phyloP scores from a whole-genome alignment of 2,888 invertebrate species.

The Andrena camellia region DNA sequence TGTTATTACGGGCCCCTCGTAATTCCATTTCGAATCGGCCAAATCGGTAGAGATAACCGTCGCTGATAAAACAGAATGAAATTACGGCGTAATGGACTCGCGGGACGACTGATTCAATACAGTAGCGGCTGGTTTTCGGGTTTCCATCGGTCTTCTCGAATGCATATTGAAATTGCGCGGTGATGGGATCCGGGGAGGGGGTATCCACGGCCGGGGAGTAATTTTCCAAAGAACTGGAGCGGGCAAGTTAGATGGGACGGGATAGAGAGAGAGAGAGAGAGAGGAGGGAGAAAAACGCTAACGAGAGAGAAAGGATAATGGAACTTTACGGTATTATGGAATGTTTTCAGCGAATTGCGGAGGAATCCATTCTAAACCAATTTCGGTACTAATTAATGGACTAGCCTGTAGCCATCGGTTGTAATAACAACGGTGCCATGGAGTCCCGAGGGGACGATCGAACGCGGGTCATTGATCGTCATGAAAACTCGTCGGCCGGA shows the following conservation, averaged over 20 bases:
- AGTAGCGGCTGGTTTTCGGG: neutral
- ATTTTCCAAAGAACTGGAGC: slow-evolving; percentile 12
- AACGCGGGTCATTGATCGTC: slow-evolving; percentile 49
- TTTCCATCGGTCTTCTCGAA: slow-evolving; percentile 8
- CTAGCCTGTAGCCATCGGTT: slow-evolving; percentile 35
- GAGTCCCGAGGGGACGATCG: slow-evolving; percentile 45
- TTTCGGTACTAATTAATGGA: slow-evolving; percentile 59
- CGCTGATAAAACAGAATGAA: slow-evolving; percentile 21
- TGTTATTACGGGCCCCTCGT: neutral
- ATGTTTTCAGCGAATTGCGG: slow-evolving; percentile 50
- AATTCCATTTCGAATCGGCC: slow-evolving; percentile 10
- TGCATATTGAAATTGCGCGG: slow-evolving; percentile 17
- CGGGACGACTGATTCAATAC: slow-evolving; percentile 7
- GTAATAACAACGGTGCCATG: slow-evolving; percentile 53
- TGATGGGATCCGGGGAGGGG: neutral
- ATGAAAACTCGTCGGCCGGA: slow-evolving; percentile 45
- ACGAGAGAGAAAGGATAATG: neutral
- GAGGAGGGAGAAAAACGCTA: neutral
- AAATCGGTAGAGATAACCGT: neutral
- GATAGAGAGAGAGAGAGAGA: neutral
- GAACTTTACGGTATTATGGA: slow-evolving; percentile 13
- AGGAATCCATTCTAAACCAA: slow-evolving; percentile 58
- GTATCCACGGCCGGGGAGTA: neutral
- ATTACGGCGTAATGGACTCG: slow-evolving; percentile 22
- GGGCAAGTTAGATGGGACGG: neutral